Conservation (phyloP, 2,113 vertebrate genomes). For the Festucalex cinctus region DNA sequence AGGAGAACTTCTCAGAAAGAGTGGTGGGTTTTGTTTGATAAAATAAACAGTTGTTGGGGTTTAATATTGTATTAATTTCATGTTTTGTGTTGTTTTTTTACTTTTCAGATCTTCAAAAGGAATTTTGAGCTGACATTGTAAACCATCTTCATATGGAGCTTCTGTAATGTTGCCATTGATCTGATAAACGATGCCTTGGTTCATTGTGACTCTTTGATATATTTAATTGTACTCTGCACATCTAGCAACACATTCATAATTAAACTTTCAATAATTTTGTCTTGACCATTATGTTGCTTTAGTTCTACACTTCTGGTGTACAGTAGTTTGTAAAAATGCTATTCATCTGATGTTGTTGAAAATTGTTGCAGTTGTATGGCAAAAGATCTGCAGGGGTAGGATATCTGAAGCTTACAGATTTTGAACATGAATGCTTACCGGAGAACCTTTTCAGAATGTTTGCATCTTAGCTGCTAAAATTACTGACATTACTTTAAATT, state of each 20-base stretch:
- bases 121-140: constrained; percentile 61
- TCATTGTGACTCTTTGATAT: background rate
- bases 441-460: too few species aligned
- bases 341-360: background rate
- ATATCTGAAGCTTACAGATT: background rate
- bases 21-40: constrained; percentile 70
- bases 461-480: background rate
- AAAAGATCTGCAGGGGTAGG: background rate
- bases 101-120: constrained; percentile 81
- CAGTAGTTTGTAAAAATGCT: background rate
- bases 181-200: background rate
- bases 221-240: background rate
- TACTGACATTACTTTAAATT: background rate
- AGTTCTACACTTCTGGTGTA: background rate
- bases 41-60: background rate
- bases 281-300: background rate
- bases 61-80: background rate
- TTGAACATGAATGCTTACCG: too few species aligned
- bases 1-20: constrained; percentile 80
- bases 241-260: background rate
- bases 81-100: background rate
- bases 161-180: constrained; percentile 6
- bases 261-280: background rate
- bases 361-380: background rate
- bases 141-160: background rate